phyloP scores from a whole-genome alignment of 2,888 invertebrate species.

The Baronia brevicornis region DNA sequence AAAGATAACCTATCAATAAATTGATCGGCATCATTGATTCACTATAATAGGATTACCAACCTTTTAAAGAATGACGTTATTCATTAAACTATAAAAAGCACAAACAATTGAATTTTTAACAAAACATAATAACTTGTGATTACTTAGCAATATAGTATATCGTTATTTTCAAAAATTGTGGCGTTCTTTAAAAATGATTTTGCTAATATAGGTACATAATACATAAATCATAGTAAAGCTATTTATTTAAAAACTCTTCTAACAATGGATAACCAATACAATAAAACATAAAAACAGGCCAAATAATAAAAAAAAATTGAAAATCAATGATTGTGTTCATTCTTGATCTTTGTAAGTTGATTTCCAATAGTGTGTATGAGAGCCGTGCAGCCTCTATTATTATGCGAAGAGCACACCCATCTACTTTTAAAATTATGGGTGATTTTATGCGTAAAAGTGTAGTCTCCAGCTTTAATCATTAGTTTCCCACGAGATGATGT shows the following conservation, averaged over 20 bases:
- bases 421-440: slow-evolving; percentile 23
- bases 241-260: no score
- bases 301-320: background rate
- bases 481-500: slow-evolving; percentile 22
- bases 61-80: background rate
- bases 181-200: no score
- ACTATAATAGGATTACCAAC: background rate
- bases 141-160: no score
- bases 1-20: background rate
- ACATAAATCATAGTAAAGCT: no score
- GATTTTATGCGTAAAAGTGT: slow-evolving; percentile 27
- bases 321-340: slow-evolving; percentile 24
- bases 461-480: slow-evolving; percentile 22
- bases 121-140: no score
- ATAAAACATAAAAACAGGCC: no score
- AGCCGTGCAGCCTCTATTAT: slow-evolving; percentile 29
- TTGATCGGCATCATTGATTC: background rate
- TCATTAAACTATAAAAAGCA: no score
- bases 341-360: slow-evolving; percentile 23
- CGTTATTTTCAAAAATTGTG: no score
- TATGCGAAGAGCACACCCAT: slow-evolving; percentile 35
- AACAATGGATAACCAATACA: no score
- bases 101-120: no score
- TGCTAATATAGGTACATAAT: no score
- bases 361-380: slow-evolving; percentile 22